These are phyloP conservation scores for Austrolebias charrua DNA, from an alignment of 2,797 vertebrate species.

Conservation along the genomic window DNA sequence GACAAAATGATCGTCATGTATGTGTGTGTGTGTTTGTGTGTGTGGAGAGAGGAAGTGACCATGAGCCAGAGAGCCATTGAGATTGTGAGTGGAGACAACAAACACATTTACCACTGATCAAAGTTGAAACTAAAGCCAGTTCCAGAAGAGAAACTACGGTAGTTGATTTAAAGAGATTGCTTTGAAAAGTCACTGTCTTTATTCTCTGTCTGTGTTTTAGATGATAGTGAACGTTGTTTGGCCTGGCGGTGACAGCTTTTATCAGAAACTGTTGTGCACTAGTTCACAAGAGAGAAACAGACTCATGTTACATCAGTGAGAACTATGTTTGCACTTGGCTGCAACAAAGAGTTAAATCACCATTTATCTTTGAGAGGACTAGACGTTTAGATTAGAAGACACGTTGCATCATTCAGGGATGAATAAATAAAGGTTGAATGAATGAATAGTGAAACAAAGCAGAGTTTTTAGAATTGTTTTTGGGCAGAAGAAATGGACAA, in stretches of 20 bases:
- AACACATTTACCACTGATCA: conserved; percentile 61
- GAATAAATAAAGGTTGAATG: too few species aligned
- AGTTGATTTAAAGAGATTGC: conserved; percentile 45
- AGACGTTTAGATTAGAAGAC: not conserved
- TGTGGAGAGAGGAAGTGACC: conserved; percentile 35
- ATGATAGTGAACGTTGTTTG: conserved; percentile 18
- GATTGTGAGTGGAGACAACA: conserved; percentile 46
- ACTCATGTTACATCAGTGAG: not conserved
- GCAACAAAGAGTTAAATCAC: conserved; percentile 4
- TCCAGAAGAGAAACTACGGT: conserved; percentile 50
- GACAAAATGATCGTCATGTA: conserved; percentile 9
- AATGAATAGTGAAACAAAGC: not conserved
- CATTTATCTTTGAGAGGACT: not conserved
- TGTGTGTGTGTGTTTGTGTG: not conserved
- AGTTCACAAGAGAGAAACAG: not conserved
- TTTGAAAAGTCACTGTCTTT: conserved; percentile 35
- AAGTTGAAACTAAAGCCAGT: conserved; percentile 58
- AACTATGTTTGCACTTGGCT: not conserved
- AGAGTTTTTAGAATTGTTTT: too few species aligned
- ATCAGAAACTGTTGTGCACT: conserved; percentile 11
- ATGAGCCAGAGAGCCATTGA: conserved; percentile 50
- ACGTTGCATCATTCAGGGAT: not conserved
- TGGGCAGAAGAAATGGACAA: not conserved
- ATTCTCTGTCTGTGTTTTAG: conserved; percentile 29
- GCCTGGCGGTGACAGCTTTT: conserved; percentile 18